Base-by-base conservation (phyloP, 2,888 invertebrate species). In the Drosophila neutralis region DNA sequence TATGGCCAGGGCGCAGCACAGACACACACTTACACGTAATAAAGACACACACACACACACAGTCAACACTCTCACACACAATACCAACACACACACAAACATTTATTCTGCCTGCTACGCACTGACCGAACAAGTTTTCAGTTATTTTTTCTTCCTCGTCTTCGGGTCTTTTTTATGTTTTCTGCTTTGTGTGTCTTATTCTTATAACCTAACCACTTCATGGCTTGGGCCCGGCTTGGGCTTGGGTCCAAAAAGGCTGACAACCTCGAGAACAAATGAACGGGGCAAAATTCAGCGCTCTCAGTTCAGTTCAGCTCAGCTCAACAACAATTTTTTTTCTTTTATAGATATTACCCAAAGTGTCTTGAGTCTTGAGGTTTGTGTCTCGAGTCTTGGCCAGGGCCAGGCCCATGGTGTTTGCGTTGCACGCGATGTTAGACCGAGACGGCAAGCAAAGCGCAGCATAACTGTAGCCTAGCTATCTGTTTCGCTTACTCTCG, bases 341-440 rank as follows among this genome's bases (percentile, higher is more conserved):
- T 87, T 83, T 81, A 84, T 79, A 83, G 87, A 83, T 87, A 87
- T 87, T 85, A 80, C 74, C 83, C 88, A 85, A 87, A 85, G 88
- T 87, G 88, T 85, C 87, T 87, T 84, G 83, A 73, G 63, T 78
- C 65, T 67, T 60, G 64, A 52, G 38, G 56, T 33, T 52, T 63
- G 64, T 63, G 42, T 11, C 42, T 42, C 21, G 21, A 42, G 74
- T 75, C 73, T 80, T 80, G 71, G 80, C 80, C 83, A 76, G 57
- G 68, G 62, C 53, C 58, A 64, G 57, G 64, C 62, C 57, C 54
- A 54, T 42, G 63, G 24, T 24, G 48, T 49, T 51, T 49, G 69
- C 27, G 69, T 69, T 83, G 84, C 84, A 83, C 78, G 87, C 88
- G 80, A 85, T 82, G 73, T 52, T 67, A 52, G 68, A 78, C 72